A percentile compares a stretch with the other conserved stretches of the same genome.
Conservation (phyloP, 2,888 invertebrate species). For the Encarsia formosa region DNA sequence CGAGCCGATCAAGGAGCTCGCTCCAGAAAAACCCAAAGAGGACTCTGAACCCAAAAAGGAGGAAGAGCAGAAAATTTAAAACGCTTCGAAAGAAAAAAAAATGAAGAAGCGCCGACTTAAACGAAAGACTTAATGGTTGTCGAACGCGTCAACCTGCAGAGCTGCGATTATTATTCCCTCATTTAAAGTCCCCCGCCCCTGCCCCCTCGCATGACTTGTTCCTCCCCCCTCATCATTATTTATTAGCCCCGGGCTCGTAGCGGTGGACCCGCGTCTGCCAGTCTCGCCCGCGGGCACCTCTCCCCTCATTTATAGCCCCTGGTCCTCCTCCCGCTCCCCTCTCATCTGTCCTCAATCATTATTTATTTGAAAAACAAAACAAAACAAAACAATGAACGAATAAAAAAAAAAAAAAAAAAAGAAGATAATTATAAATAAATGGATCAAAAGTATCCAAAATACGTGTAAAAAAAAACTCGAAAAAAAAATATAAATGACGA, state of each 20-base stretch:
- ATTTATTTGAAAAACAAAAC: slow-evolving; percentile 15
- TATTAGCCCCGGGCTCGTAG: slow-evolving; percentile 41
- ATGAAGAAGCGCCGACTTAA: no score
- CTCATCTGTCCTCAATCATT: slow-evolving; percentile 1
- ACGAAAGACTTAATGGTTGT: no score
- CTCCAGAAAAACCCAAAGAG: slow-evolving; percentile 1
- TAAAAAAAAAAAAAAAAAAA: slow-evolving; percentile 15
- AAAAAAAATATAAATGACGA: slow-evolving; percentile 31
- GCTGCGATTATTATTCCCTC: neutral
- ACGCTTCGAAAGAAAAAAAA: slow-evolving; percentile 10
- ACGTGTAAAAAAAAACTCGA: slow-evolving; percentile 27
- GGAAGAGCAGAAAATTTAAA: neutral
- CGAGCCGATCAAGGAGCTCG: slow-evolving; percentile 18
- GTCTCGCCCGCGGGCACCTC: slow-evolving; percentile 17
- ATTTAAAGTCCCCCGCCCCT: neutral
- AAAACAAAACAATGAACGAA: slow-evolving; percentile 5
- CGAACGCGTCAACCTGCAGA: slow-evolving; percentile 11
- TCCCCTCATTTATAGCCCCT: neutral
- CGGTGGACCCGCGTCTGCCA: slow-evolving; percentile 29
- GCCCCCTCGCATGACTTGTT: no score
- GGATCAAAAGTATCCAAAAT: no score
- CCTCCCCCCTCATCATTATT: no score
- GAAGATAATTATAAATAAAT: no score
- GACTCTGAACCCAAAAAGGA: neutral
- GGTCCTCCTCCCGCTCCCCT: neutral